Evolutionary conservation across 2,888 invertebrate species (phyloP).

Genomic region (Epirrita christyi): DNA sequence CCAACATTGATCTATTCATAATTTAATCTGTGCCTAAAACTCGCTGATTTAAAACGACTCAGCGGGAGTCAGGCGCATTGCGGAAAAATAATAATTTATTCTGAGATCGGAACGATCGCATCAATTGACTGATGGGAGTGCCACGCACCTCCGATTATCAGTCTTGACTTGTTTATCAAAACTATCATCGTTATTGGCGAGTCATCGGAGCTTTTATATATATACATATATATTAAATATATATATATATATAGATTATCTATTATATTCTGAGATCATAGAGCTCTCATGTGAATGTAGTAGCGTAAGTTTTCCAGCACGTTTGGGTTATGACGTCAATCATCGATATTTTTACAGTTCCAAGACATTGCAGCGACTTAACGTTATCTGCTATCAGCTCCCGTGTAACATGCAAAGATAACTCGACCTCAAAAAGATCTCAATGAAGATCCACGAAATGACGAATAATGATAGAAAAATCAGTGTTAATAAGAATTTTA

Average conservation of each 20-base stretch:
- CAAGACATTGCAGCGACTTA: no score
- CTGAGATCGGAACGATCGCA: conserved; percentile 29
- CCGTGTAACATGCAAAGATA: not conserved
- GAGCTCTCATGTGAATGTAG: no score
- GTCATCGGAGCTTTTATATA: conserved; percentile 25
- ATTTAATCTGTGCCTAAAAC: conserved; percentile 30
- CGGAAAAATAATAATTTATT: conserved; percentile 41
- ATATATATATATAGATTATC: no score
- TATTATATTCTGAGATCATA: no score
- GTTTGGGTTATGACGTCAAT: no score
- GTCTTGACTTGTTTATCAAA: conserved; percentile 44
- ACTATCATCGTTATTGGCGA: conserved; percentile 5
- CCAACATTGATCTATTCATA: conserved; percentile 39
- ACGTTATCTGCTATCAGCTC: no score
- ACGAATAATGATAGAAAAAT: not conserved
- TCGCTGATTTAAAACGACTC: conserved; percentile 23
- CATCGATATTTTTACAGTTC: no score
- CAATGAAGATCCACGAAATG: not conserved
- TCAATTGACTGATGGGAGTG: conserved; percentile 23
- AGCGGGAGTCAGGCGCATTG: conserved; percentile 34
- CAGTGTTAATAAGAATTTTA: no score
- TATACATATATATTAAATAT: no score
- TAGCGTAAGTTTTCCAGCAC: no score
- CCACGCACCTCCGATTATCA: conserved; percentile 35
- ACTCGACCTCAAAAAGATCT: not conserved